These are phyloP conservation scores for Heliconius erato DNA, from an alignment of 2,888 invertebrate species.

Conservation along the genomic window DNA sequence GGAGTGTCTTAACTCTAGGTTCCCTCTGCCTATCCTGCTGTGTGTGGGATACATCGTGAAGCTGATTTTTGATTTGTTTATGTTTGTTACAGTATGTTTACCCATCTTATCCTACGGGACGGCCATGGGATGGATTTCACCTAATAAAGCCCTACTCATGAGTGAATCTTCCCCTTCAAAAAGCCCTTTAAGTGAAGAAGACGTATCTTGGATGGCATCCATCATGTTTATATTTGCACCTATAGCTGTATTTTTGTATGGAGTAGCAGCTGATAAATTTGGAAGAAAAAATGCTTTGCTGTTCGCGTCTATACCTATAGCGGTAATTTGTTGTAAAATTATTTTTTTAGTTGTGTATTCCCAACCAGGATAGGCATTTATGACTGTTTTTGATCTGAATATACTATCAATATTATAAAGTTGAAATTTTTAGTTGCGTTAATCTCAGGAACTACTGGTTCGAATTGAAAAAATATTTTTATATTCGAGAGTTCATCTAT, in stretches of 20 bases:
- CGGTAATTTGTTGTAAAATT: constrained; percentile 59
- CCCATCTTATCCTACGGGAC: constrained; percentile 84
- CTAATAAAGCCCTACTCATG: constrained; percentile 81
- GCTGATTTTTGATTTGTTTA: too few relatives aligned
- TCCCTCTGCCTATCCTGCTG: too few relatives aligned
- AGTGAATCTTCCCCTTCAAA: constrained; percentile 72
- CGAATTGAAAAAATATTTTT: too few relatives aligned
- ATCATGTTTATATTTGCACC: constrained; percentile 86
- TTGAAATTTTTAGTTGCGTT: too few relatives aligned
- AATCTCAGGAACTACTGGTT: too few relatives aligned
- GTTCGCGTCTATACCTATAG: constrained; percentile 72
- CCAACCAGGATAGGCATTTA: too few relatives aligned
- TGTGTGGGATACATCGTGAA: too few relatives aligned
- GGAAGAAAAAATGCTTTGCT: constrained; percentile 82
- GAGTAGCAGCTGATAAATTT: constrained; percentile 79
- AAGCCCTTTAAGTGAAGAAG: constrained; percentile 72
- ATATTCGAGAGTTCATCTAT: too few relatives aligned
- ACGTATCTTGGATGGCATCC: constrained; percentile 86
- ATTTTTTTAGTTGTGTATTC: too few relatives aligned
- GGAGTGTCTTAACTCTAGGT: too few relatives aligned
- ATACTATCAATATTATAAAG: too few relatives aligned
- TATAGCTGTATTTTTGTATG: constrained; percentile 83
- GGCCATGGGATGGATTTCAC: constrained; percentile 86
- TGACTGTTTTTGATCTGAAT: too few relatives aligned
- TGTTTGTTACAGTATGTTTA: constrained; percentile 80